phyloP scores from a whole-genome alignment of 1,140 invertebrate genomes.

The Zaprionus kolodkinae region DNA sequence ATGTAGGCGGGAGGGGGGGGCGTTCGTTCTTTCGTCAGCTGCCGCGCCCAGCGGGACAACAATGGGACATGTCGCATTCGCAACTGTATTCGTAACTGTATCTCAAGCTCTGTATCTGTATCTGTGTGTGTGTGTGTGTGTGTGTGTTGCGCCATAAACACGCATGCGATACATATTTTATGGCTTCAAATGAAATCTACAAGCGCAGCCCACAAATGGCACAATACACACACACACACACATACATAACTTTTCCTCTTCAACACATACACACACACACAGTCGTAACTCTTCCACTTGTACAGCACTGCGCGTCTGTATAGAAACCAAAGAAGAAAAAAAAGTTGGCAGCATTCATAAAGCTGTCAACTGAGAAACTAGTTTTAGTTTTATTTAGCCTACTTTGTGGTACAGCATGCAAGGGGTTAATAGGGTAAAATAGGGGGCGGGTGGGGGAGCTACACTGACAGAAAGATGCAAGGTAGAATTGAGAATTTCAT shows the following conservation, averaged over 20 bases:
- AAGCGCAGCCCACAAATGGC: conserved; percentile 36
- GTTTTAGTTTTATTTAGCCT: conserved; percentile 26
- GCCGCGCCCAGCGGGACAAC: background rate
- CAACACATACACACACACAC: conserved; percentile 16
- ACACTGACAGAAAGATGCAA: background rate
- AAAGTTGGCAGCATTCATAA: conserved; percentile 27
- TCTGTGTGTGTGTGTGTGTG: conserved; percentile 24
- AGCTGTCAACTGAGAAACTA: conserved; percentile 7
- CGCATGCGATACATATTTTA: conserved; percentile 73
- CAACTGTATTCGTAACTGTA: conserved; percentile 25
- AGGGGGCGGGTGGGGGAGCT: background rate
- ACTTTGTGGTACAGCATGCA: conserved; percentile 13
- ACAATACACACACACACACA: conserved; percentile 37
- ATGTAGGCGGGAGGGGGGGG: background rate
- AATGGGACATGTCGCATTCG: conserved; percentile 28
- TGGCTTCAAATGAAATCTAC: conserved; percentile 56
- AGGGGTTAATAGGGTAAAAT: background rate
- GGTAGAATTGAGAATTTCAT: no score
- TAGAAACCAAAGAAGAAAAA: conserved; percentile 11
- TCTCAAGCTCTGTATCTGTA: conserved; percentile 19
- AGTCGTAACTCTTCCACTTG: conserved; percentile 13
- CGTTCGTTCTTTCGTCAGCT: background rate
- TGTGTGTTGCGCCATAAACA: conserved; percentile 52
- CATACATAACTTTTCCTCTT: conserved; percentile 4
- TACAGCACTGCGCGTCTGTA: conserved; percentile 17